Evolutionary conservation across 2,888 invertebrate species (phyloP), one percentile per base, ranked within the genome.

Genomic region (Spodoptera picta): DNA sequence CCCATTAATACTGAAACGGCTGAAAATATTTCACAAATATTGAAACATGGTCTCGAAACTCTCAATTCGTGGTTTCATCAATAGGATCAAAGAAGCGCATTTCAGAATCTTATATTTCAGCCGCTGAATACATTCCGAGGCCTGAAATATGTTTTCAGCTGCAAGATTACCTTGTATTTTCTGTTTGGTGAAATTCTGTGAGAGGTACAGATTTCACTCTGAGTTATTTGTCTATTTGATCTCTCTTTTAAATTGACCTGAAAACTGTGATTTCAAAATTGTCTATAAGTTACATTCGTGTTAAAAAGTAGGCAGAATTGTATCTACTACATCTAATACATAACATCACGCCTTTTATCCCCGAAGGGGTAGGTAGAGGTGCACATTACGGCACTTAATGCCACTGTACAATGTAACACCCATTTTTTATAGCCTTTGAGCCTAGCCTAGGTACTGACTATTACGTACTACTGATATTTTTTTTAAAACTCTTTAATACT

Each of bases 1-100:
- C 69, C 82, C 77, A 87, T 88, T 87, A 87, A 85, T 88, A 85
- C 82, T 75, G 75, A 68, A 73, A 63, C 65, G 64, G 69, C 75
- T 72, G 76, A 76, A 86, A 84, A 87, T 86, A 83, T 87, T 83
- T 85, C 81, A 79, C 79, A 83, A 84, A 87, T 87, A 88, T 87
- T 83, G 81, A 75, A 82, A 79, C 72, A 69, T 79, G 75, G 72
- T 78, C 77, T 71, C 27, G 5, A 27, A 27, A 27, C 27, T 27
- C 27, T 27, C 76, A 71, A 71, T 77, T 73, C 79, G 85, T 79
- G 80, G 80, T 79, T 77, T 74, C 73, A 81, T 83, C 81, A 82
- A 72, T 68, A 66, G 51, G 75, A 60, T 82, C 80, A 86, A 83
- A 87, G 80, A 69, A 77, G 76, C 80, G 80, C 74, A 78, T 81